phyloP scores from a whole-genome alignment of 1,140 invertebrate genomes.

The Oscheius sp. region DNA sequence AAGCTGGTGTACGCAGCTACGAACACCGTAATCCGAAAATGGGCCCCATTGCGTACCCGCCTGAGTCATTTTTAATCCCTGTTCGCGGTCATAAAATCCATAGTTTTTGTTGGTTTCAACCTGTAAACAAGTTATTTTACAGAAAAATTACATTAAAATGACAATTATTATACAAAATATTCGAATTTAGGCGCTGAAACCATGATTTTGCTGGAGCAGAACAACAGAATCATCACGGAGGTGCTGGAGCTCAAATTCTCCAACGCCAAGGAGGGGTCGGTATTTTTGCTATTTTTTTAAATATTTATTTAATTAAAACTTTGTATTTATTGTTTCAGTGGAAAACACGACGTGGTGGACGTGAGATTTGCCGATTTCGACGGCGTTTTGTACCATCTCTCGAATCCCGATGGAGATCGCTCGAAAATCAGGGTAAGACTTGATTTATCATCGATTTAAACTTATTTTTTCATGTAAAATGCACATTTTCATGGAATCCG shows the following conservation, averaged over 20 bases:
- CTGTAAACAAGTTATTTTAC: too few relatives aligned
- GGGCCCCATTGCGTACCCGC: too few relatives aligned
- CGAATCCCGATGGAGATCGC: constrained; percentile 91
- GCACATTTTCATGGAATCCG: too few relatives aligned
- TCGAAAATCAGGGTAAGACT: constrained; percentile 85
- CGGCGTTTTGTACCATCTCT: constrained; percentile 96
- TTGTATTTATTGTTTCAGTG: constrained; percentile 71
- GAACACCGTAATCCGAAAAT: too few relatives aligned
- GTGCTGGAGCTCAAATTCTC: constrained; percentile 88
- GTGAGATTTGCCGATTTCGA: constrained; percentile 91
- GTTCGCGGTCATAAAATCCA: too few relatives aligned
- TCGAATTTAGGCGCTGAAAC: too few relatives aligned
- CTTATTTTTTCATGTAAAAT: constrained; percentile 8
- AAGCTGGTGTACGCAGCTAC: too few relatives aligned
- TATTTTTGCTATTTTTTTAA: constrained; percentile 49
- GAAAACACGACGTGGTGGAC: constrained; percentile 90
- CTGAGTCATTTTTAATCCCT: too few relatives aligned
- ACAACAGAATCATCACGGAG: constrained; percentile 95
- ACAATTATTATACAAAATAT: too few relatives aligned
- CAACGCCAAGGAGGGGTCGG: constrained; percentile 89
- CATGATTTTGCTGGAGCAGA: constrained; percentile 98
- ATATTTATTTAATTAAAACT: too few relatives aligned
- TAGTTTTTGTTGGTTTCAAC: too few relatives aligned
- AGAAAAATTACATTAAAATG: too few relatives aligned
- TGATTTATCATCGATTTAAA: background rate